A percentile compares a stretch with the other conserved stretches of the same genome.
phyloP scores from a whole-genome alignment of 2,797 vertebrate species.

The Sarcophilus harrisii region DNA sequence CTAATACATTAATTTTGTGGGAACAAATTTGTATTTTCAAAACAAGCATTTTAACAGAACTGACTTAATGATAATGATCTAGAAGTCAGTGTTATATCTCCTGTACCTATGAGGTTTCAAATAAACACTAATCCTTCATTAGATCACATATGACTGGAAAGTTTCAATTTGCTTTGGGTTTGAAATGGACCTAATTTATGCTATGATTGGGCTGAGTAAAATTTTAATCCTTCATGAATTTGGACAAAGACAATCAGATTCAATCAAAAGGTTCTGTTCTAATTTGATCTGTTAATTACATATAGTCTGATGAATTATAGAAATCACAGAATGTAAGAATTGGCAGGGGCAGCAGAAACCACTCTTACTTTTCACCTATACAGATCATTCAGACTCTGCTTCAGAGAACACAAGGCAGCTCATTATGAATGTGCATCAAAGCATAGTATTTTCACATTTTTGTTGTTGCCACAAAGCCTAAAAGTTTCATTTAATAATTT shows the following conservation, averaged over 20 bases:
- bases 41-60: background rate
- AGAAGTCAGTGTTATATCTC: background rate
- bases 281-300: constrained; percentile 23
- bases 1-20: too few species aligned
- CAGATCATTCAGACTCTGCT: too few species aligned
- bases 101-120: background rate
- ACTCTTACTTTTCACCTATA: too few species aligned
- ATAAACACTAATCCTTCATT: background rate
- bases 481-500: too few species aligned
- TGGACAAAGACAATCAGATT: background rate
- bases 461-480: too few species aligned
- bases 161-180: constrained; percentile 42
- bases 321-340: background rate
- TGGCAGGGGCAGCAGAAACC: background rate
- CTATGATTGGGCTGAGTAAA: background rate
- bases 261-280: background rate
- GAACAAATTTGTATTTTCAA: background rate
- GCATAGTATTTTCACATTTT: too few species aligned
- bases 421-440: too few species aligned
- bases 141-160: background rate
- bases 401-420: too few species aligned
- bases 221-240: constrained; percentile 32
- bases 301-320: constrained; percentile 18
- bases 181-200: constrained; percentile 32
- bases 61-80: background rate